Percentiles rank a stretch among this genome's conserved stretches.
Evolutionary conservation across 2,113 vertebrate species (phyloP).

Genomic region (Typhlomys cinereus): DNA sequence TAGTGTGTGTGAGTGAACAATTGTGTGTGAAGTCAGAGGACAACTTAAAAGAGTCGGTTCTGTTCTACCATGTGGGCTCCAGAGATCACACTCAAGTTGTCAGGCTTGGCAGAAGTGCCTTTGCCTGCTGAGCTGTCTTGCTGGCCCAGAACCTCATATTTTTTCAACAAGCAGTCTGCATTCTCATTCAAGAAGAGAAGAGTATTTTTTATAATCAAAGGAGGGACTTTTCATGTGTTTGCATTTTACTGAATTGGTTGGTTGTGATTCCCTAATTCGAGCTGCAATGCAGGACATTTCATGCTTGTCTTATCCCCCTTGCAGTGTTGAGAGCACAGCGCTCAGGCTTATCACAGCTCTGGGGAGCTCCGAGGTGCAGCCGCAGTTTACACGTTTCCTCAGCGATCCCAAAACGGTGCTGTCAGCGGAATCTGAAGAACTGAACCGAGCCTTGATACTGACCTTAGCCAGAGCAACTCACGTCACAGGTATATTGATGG

Average conservation of each 20-base stretch:
- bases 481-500: slow-evolving; percentile 90
- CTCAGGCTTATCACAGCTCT: slow-evolving; percentile 96
- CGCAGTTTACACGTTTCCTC: slow-evolving; percentile 97
- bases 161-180: too few relatives aligned
- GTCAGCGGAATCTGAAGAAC: slow-evolving; percentile 97
- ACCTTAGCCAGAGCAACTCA: slow-evolving; percentile 98
- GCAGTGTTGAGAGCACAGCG: slow-evolving; percentile 97
- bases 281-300: background rate
- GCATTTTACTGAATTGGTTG: background rate
- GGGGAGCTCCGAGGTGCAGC: slow-evolving; percentile 97
- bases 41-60: too few relatives aligned
- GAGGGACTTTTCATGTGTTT: background rate
- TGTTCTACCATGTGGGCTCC: too few relatives aligned
- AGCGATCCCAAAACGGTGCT: slow-evolving; percentile 97
- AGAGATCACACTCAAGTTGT: too few relatives aligned
- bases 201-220: background rate
- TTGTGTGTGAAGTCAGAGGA: too few relatives aligned
- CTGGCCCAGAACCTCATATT: too few relatives aligned
- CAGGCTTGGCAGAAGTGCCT: too few relatives aligned
- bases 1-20: too few relatives aligned
- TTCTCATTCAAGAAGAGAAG: background rate
- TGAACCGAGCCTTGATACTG: slow-evolving; percentile 97
- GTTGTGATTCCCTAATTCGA: background rate
- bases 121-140: too few relatives aligned
- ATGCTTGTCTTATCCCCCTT: slow-evolving; percentile 22